phyloP scores from a whole-genome alignment of 2,113 vertebrate species.

The Gadus macrocephalus region DNA sequence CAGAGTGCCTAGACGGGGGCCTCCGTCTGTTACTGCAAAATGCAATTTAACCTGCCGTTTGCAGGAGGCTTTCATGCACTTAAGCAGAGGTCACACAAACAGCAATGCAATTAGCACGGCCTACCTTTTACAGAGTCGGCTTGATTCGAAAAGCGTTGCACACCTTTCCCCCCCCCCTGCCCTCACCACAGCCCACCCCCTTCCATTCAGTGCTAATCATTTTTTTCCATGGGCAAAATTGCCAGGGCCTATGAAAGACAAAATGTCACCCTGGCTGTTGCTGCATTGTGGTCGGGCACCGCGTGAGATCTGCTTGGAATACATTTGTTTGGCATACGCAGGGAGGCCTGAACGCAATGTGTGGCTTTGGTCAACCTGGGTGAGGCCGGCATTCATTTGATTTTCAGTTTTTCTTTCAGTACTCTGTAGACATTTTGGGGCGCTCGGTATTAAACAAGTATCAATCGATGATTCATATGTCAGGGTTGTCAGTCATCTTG shows the following conservation, averaged over 20 bases:
- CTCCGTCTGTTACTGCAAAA: conserved; percentile 73
- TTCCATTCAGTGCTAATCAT: conserved; percentile 59
- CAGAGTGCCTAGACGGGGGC: conserved; percentile 67
- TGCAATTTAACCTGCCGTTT: conserved; percentile 72
- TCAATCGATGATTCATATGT: conserved; percentile 30
- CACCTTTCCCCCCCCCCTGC: conserved; percentile 60
- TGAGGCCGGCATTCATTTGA: conserved; percentile 16
- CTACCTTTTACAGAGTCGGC: conserved; percentile 55
- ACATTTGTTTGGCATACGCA: conserved; percentile 36
- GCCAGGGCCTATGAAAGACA: conserved; percentile 46
- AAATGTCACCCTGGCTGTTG: conserved; percentile 38
- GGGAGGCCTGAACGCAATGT: conserved; percentile 43
- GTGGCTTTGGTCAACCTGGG: conserved; percentile 28
- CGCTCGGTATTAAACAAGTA: background rate
- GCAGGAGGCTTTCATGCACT: conserved; percentile 68
- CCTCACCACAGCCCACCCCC: conserved; percentile 48
- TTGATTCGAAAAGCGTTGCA: conserved; percentile 62
- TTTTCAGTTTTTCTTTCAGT: conserved; percentile 7
- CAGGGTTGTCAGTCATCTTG: conserved; percentile 10
- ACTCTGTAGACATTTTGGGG: background rate
- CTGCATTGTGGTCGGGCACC: conserved; percentile 26
- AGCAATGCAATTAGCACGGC: conserved; percentile 58
- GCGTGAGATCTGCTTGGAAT: conserved; percentile 39
- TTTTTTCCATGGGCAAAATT: conserved; percentile 46
- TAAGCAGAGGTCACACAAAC: conserved; percentile 66